Conservation (phyloP, 2,113 vertebrate genomes). For the Cynoglossus semilaevis region DNA sequence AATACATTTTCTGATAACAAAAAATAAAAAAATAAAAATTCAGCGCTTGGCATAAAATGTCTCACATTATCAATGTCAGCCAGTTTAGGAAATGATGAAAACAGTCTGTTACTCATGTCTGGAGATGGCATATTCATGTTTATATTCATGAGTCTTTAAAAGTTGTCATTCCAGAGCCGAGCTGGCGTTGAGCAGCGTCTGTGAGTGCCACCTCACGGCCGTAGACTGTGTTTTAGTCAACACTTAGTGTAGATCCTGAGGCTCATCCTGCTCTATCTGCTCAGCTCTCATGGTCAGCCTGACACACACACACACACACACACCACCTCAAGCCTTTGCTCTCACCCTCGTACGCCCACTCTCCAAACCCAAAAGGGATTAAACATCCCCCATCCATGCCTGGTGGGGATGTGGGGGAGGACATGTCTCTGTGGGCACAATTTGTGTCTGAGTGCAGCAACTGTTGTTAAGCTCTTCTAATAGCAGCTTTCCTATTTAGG, state of each 20-base stretch:
- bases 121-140: too few relatives aligned
- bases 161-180: neutral
- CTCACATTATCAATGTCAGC: too few relatives aligned
- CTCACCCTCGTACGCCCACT: conserved; percentile 36
- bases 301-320: conserved; percentile 3
- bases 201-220: conserved; percentile 16
- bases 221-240: conserved; percentile 43
- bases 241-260: conserved; percentile 42
- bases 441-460: conserved; percentile 55
- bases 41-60: too few relatives aligned
- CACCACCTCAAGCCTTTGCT: conserved; percentile 14
- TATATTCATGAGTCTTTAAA: too few relatives aligned
- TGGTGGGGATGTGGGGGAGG: conserved; percentile 32
- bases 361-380: conserved; percentile 46
- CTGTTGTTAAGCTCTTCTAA: conserved; percentile 64
- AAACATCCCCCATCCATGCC: conserved; percentile 56
- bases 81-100: too few relatives aligned
- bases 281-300: conserved; percentile 25
- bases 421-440: conserved; percentile 42
- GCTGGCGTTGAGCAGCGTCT: neutral
- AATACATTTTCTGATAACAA: too few relatives aligned
- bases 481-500: conserved; percentile 66
- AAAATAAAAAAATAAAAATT: too few relatives aligned
- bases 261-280: conserved; percentile 33
- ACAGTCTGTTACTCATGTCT: too few relatives aligned